These are phyloP conservation scores for Prionailurus bengalensis DNA, from an alignment of 2,113 vertebrate genomes.

Conservation along the genomic window DNA sequence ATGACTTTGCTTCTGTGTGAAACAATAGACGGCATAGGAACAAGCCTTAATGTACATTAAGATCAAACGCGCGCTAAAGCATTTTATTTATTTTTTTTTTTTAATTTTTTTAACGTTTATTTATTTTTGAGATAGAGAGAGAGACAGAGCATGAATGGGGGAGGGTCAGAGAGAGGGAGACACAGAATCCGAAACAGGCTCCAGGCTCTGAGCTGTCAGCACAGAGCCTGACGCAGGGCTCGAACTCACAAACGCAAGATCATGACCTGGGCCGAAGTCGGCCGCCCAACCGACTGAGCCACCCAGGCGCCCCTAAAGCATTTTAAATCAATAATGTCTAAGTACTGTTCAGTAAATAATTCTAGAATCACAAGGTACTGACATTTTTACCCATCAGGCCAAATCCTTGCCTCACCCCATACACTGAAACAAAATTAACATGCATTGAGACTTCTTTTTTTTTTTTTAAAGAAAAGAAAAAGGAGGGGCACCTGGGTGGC, in stretches of 20 bases:
- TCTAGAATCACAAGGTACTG: neutral
- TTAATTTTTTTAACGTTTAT: too few relatives aligned
- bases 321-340: neutral
- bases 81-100: neutral
- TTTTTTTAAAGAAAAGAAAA: neutral
- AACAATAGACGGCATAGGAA: neutral
- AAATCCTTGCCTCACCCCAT: neutral
- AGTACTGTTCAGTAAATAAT: neutral
- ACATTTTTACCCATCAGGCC: neutral
- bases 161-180: too few relatives aligned
- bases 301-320: neutral
- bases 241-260: too few relatives aligned
- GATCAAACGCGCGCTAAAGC: neutral
- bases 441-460: neutral
- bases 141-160: too few relatives aligned
- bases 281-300: too few relatives aligned
- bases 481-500: too few relatives aligned
- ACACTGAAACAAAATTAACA: constrained; percentile 28
- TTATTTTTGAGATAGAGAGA: too few relatives aligned
- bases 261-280: too few relatives aligned
- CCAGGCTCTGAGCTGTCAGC: too few relatives aligned
- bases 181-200: too few relatives aligned
- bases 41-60: neutral
- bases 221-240: too few relatives aligned
- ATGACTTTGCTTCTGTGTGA: neutral